A percentile compares a stretch with the other conserved stretches of the same genome.
Evolutionary conservation across 1,140 invertebrate species (phyloP).

Genomic region (Propsilocerus akamusi): DNA sequence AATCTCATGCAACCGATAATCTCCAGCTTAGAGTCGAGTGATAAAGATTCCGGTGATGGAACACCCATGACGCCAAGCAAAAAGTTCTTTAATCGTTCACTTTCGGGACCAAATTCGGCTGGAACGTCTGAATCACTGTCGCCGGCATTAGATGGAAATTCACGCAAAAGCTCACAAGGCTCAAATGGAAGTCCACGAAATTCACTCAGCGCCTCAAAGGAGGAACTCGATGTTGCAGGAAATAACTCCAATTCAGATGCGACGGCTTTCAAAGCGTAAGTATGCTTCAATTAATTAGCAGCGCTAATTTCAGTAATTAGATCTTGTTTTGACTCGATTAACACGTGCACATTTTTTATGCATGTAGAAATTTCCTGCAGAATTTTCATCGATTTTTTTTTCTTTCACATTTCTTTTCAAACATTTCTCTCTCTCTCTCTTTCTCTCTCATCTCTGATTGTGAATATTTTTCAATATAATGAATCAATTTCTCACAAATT

Average conservation of each 20-base stretch:
- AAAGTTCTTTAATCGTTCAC: conserved; percentile 1
- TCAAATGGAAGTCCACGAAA: neutral
- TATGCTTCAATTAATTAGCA: neutral
- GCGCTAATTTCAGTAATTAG: no score
- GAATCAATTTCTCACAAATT: no score
- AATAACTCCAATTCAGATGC: neutral
- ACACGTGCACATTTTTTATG: no score
- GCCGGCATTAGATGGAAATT: conserved; percentile 17
- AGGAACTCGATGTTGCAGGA: neutral
- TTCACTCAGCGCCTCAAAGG: neutral
- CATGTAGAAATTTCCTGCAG: neutral
- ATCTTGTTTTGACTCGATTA: no score
- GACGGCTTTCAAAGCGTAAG: conserved; percentile 4
- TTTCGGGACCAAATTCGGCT: conserved; percentile 5
- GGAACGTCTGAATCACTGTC: conserved; percentile 12
- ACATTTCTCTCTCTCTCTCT: neutral
- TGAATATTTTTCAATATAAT: no score
- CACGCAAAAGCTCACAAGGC: conserved; percentile 10
- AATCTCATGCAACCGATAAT: conserved; percentile 29
- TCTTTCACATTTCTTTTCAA: neutral
- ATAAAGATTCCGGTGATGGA: conserved; percentile 18
- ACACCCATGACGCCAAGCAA: conserved; percentile 13
- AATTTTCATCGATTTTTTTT: neutral
- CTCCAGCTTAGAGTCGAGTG: conserved; percentile 18
- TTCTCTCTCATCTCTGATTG: neutral